These are phyloP conservation scores for Hetaerina americana DNA, from an alignment of 1,140 invertebrate genomes.

Conservation along the genomic window DNA sequence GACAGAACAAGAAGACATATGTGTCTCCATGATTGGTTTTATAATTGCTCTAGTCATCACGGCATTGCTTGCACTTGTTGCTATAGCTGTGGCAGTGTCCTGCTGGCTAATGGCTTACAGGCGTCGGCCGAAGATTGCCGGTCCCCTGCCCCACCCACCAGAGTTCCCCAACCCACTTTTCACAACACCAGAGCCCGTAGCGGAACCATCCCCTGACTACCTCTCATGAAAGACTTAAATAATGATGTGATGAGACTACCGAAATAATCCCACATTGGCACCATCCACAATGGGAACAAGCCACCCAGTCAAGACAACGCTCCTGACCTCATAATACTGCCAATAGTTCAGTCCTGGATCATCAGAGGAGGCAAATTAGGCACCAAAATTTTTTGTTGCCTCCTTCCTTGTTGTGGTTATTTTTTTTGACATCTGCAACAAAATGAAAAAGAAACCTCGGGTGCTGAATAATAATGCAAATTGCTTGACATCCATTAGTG, in stretches of 20 bases:
- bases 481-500: no score
- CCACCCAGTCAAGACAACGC: background rate
- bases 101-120: slow-evolving; percentile 91
- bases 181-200: slow-evolving; percentile 65
- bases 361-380: background rate
- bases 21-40: slow-evolving; percentile 83
- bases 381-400: background rate
- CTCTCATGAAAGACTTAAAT: slow-evolving; percentile 19
- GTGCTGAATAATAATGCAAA: no score
- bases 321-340: background rate
- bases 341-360: background rate
- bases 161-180: slow-evolving; percentile 91
- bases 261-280: no score
- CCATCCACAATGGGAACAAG: background rate
- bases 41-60: slow-evolving; percentile 85
- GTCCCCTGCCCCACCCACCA: slow-evolving; percentile 82
- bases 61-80: slow-evolving; percentile 77
- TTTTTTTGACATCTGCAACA: no score
- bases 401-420: background rate
- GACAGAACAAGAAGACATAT: slow-evolving; percentile 69
- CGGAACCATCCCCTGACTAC: slow-evolving; percentile 70
- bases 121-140: slow-evolving; percentile 66
- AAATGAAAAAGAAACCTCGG: no score
- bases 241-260: no score
- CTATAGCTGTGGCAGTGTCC: slow-evolving; percentile 84